Conservation (phyloP, 2,888 invertebrate genomes). For the Pandemis corylana region DNA sequence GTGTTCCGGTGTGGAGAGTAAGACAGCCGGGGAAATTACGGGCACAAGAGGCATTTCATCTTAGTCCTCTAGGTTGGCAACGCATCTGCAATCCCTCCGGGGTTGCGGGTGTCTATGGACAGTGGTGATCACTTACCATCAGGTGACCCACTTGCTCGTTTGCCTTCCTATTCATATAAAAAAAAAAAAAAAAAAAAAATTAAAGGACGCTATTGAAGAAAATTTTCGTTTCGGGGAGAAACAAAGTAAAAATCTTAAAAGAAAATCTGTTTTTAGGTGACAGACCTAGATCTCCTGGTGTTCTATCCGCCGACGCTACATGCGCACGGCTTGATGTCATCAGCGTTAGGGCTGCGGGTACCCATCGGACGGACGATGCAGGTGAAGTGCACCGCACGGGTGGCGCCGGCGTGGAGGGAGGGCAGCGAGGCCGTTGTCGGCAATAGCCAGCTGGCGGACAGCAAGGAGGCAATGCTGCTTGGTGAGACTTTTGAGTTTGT, state of each 20-base stretch:
- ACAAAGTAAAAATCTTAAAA: background rate
- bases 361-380: conserved; percentile 76
- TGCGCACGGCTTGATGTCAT: conserved; percentile 73
- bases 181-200: too few species aligned
- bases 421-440: conserved; percentile 80
- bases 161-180: too few species aligned
- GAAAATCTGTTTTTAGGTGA: conserved; percentile 59
- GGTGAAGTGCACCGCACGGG: conserved; percentile 75
- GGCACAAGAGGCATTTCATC: too few species aligned
- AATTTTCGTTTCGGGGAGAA: too few species aligned
- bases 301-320: conserved; percentile 76
- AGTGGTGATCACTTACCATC: too few species aligned
- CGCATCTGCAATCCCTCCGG: too few species aligned
- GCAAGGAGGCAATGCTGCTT: conserved; percentile 80
- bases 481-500: conserved; percentile 54
- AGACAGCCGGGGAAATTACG: too few species aligned
- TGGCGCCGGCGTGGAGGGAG: conserved; percentile 78
- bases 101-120: too few species aligned
- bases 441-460: conserved; percentile 76
- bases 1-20: too few species aligned
- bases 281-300: conserved; percentile 69
- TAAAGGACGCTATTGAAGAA: too few species aligned
- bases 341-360: conserved; percentile 74
- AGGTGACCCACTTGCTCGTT: too few species aligned
- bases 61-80: too few species aligned